Conservation (phyloP, 2,113 vertebrate species). For the Lepus europaeus region DNA sequence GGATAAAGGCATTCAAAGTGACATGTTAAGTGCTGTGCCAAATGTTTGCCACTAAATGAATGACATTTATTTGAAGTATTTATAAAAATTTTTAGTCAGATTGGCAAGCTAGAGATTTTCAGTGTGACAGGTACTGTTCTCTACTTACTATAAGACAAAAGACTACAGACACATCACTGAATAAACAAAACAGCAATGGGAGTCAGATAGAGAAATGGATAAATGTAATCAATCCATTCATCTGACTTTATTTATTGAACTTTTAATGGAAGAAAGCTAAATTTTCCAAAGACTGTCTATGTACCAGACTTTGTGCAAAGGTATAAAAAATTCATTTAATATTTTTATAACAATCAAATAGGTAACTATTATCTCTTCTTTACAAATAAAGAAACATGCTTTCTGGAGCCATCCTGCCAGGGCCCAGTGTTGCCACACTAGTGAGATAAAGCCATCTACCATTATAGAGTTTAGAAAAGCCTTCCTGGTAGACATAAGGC, state of each 20-base stretch:
- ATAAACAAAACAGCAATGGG: neutral
- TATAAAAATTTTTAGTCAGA: neutral
- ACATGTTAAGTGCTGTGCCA: too few relatives aligned
- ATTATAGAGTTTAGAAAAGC: neutral
- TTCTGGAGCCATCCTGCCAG: neutral
- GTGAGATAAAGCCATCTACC: neutral
- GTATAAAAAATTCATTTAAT: neutral
- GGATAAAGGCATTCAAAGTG: too few relatives aligned
- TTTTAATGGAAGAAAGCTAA: neutral
- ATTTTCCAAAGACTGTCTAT: neutral
- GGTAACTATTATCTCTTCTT: neutral
- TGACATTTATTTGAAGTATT: conserved; percentile 7
- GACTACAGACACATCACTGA: neutral
- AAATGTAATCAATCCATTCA: neutral
- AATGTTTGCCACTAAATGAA: neutral
- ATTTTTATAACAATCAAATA: neutral
- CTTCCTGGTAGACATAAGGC: neutral
- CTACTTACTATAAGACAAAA: neutral
- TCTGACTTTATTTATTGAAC: neutral
- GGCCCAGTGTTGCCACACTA: neutral
- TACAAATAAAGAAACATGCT: neutral
- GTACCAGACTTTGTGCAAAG: conserved; percentile 11
- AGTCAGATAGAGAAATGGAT: neutral
- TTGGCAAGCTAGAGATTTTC: neutral
- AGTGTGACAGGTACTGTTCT: neutral